Conservation (phyloP, 1,140 invertebrate species). For the Euglossa dilemma region DNA sequence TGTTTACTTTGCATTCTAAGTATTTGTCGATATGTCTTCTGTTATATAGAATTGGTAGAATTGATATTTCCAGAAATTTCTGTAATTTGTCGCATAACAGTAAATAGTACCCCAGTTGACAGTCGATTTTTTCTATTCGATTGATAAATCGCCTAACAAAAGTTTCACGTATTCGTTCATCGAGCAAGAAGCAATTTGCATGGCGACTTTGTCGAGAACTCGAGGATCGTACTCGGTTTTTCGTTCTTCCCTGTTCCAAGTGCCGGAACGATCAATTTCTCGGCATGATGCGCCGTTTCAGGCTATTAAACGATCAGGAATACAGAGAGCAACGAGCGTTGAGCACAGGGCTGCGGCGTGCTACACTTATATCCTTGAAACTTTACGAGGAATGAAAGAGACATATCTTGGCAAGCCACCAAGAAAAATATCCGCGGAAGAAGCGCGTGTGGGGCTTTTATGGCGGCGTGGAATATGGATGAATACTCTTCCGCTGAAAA, state of each 20-base stretch:
- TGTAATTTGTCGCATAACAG: no score
- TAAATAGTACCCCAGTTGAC: no score
- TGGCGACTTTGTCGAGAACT: not conserved
- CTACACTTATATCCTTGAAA: constrained; percentile 57
- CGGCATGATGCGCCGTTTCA: not conserved
- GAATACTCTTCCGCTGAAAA: constrained; percentile 59
- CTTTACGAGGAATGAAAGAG: constrained; percentile 64
- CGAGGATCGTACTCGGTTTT: not conserved
- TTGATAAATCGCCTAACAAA: no score
- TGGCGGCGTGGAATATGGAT: constrained; percentile 59
- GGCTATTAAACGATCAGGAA: constrained; percentile 10
- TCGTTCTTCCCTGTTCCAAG: not conserved
- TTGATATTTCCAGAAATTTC: no score
- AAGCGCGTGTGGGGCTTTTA: constrained; percentile 62
- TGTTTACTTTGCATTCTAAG: no score
- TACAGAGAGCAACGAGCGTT: not conserved
- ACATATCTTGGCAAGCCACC: constrained; percentile 59
- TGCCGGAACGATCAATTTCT: not conserved
- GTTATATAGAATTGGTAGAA: no score
- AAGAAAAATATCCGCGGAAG: constrained; percentile 67
- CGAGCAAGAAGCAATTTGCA: no score
- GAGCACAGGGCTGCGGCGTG: constrained; percentile 14
- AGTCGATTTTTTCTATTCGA: no score
- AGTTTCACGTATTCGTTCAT: no score
- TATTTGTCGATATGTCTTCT: no score